Percentiles rank a stretch among this genome's conserved stretches.
These are phyloP conservation scores for Dryas iulia DNA, from an alignment of 1,140 invertebrate genomes.

Conservation along the genomic window DNA sequence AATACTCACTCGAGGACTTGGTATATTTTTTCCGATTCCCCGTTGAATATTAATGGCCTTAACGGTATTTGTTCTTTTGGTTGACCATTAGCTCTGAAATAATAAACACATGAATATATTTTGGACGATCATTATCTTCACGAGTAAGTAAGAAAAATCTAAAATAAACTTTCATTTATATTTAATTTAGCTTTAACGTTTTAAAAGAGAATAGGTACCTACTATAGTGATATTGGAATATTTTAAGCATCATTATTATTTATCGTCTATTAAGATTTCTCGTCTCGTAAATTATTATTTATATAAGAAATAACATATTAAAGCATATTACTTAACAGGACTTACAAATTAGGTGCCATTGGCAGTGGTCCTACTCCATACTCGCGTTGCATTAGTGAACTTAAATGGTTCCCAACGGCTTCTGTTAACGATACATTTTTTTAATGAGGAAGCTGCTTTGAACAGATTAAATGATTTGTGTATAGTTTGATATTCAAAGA, in stretches of 20 bases:
- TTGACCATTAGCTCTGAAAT: constrained; percentile 67
- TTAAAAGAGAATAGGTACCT: too few relatives aligned
- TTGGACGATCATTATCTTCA: neutral
- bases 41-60: constrained; percentile 86
- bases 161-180: too few relatives aligned
- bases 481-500: too few relatives aligned
- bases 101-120: neutral
- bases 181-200: too few relatives aligned
- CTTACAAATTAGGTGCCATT: constrained; percentile 72
- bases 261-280: too few relatives aligned
- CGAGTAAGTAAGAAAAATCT: too few relatives aligned
- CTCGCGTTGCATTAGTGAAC: constrained; percentile 77
- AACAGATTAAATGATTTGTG: too few relatives aligned
- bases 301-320: too few relatives aligned
- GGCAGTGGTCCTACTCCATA: constrained; percentile 64
- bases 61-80: constrained; percentile 87
- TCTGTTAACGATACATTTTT: constrained; percentile 38
- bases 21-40: constrained; percentile 83
- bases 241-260: too few relatives aligned
- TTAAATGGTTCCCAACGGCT: constrained; percentile 74
- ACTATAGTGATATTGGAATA: too few relatives aligned
- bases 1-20: constrained; percentile 87
- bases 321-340: too few relatives aligned
- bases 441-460: neutral
- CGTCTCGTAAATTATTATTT: too few relatives aligned